These are phyloP conservation scores for Aldabrachelys gigantea DNA, from an alignment of 2,113 vertebrate genomes.

Conservation along the genomic window DNA sequence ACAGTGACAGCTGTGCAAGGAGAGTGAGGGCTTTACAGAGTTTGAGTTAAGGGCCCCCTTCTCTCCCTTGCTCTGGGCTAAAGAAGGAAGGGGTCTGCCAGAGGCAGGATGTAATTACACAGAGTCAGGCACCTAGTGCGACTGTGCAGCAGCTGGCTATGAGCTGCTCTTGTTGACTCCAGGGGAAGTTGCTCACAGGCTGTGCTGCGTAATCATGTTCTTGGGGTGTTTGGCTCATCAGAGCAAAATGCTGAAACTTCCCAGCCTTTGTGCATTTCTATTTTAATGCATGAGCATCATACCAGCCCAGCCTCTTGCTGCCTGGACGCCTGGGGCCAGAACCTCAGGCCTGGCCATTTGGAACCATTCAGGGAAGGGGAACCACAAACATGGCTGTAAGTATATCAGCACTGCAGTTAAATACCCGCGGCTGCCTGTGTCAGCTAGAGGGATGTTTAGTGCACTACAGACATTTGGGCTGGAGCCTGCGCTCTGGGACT, in stretches of 20 bases:
- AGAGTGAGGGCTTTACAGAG: not conserved
- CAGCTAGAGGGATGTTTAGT: not conserved
- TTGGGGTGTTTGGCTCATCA: not conserved
- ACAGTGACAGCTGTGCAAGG: not conserved
- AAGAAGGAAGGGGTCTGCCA: not conserved
- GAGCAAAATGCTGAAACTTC: not conserved
- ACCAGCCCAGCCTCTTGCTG: not conserved
- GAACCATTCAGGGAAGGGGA: too few relatives aligned
- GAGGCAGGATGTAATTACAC: not conserved
- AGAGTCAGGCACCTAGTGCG: not conserved
- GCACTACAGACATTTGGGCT: not conserved
- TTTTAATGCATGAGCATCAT: not conserved
- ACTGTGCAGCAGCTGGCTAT: too few relatives aligned
- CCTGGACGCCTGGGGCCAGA: too few relatives aligned
- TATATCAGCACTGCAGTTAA: not conserved
- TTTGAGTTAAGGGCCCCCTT: not conserved
- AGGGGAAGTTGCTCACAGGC: too few relatives aligned
- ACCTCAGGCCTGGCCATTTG: too few relatives aligned
- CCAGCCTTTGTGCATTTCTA: not conserved
- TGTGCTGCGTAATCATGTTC: not conserved
- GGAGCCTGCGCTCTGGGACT: not conserved
- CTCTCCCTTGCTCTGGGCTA: not conserved
- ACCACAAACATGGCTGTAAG: not conserved
- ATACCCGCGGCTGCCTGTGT: not conserved
- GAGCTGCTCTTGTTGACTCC: not conserved